Evolutionary conservation across 2,113 vertebrate genomes (phyloP).

Genomic region (Microcebus ravelobensis): DNA sequence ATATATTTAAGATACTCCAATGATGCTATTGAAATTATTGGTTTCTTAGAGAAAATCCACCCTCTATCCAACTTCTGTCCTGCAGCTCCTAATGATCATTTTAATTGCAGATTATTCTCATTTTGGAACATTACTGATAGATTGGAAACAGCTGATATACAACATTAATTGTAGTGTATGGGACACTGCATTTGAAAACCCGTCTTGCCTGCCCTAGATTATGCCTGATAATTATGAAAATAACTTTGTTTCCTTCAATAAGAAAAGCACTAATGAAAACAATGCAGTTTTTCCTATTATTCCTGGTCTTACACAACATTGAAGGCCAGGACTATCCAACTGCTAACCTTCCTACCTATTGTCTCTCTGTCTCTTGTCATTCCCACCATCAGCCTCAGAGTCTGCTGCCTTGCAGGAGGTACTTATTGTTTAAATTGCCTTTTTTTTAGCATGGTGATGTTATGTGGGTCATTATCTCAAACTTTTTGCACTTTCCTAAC

Average conservation of each 20-base stretch:
- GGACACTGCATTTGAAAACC: conserved; percentile 57
- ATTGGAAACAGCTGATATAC: conserved; percentile 54
- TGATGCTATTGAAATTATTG: not conserved
- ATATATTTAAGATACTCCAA: not conserved
- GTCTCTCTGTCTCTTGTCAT: not conserved
- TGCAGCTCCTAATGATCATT: conserved; percentile 47
- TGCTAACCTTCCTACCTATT: not conserved
- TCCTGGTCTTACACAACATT: not conserved
- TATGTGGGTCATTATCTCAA: not conserved
- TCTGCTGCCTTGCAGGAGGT: not conserved
- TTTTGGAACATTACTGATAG: conserved; percentile 43
- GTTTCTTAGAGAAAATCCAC: conserved; percentile 50
- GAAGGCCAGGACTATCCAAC: not conserved
- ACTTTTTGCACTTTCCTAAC: not conserved
- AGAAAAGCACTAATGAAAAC: conserved; percentile 48
- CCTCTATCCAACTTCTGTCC: not conserved
- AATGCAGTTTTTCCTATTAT: not conserved
- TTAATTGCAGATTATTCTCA: conserved; percentile 75
- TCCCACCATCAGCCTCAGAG: not conserved
- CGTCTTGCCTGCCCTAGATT: conserved; percentile 38
- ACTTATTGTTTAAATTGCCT: not conserved
- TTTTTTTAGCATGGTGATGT: not conserved
- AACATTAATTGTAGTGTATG: conserved; percentile 62
- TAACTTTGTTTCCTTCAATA: conserved; percentile 23
- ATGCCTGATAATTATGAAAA: conserved; percentile 52